Percentiles rank a stretch among this genome's conserved stretches.
These are phyloP conservation scores for Numenius phaeopus DNA, from an alignment of 2,797 vertebrate genomes.

Conservation along the genomic window DNA sequence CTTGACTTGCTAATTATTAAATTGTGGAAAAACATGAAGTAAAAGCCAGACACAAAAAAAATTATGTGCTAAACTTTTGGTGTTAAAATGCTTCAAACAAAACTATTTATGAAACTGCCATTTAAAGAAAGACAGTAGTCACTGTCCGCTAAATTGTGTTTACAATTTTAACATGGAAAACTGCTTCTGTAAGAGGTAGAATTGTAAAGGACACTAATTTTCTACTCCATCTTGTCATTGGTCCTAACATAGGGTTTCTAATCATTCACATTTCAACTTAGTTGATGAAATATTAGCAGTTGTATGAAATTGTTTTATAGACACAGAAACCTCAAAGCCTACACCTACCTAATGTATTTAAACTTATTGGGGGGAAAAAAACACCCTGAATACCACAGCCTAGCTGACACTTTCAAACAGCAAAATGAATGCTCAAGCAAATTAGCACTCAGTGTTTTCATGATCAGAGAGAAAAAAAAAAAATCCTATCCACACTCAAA, in stretches of 20 bases:
- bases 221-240: not conserved
- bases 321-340: not conserved
- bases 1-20: not conserved
- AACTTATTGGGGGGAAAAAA: accelerated
- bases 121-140: not conserved
- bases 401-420: not conserved
- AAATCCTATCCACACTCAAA: not conserved
- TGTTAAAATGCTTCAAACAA: not conserved
- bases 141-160: not conserved
- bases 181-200: not conserved
- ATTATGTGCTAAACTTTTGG: not conserved
- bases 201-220: not conserved
- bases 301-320: not conserved
- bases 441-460: not conserved
- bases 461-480: not conserved
- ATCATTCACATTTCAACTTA: not conserved
- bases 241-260: not conserved
- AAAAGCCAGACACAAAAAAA: not conserved
- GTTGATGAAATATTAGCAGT: not conserved
- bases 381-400: not conserved
- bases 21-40: not conserved
- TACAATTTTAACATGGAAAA: not conserved
- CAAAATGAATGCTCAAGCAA: not conserved
- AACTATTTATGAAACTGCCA: not conserved
- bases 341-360: not conserved